Percentiles rank a stretch among this genome's conserved stretches.
These are phyloP conservation scores for Neolamprologus multifasciatus DNA, from an alignment of 2,797 vertebrate species.

Conservation along the genomic window DNA sequence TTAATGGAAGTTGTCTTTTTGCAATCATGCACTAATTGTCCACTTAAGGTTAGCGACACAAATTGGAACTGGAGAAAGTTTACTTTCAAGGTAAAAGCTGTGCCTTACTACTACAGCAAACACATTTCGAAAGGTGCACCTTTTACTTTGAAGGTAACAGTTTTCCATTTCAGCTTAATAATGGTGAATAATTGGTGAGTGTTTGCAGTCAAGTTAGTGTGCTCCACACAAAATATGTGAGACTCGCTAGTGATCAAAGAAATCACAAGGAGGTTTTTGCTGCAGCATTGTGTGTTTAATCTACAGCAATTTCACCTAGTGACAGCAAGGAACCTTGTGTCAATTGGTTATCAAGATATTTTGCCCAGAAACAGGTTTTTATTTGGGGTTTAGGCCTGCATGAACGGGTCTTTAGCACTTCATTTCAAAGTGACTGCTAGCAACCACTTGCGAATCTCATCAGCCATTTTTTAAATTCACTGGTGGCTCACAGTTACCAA, in stretches of 20 bases:
- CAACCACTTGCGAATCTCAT: background rate
- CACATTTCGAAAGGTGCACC: background rate
- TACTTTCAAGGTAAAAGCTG: background rate
- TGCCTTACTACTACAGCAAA: background rate
- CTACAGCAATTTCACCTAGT: background rate
- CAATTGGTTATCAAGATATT: background rate
- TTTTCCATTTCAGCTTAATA: background rate
- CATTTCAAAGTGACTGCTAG: background rate
- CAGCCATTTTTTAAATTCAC: background rate
- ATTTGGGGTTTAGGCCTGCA: background rate
- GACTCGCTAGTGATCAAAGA: background rate
- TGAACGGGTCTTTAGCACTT: rapidly evolving
- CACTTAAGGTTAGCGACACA: background rate
- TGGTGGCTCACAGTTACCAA: background rate
- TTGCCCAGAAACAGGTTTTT: background rate
- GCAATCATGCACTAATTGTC: background rate
- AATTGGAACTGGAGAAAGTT: background rate
- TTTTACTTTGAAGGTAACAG: background rate
- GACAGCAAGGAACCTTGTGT: background rate
- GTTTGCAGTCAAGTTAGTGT: background rate
- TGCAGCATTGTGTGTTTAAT: background rate
- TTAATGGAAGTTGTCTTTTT: background rate
- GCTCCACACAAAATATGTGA: background rate
- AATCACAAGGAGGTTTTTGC: background rate
- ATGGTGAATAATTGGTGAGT: rapidly evolving